Conservation (phyloP, 2,113 vertebrate species). For the Alligator sinensis region DNA sequence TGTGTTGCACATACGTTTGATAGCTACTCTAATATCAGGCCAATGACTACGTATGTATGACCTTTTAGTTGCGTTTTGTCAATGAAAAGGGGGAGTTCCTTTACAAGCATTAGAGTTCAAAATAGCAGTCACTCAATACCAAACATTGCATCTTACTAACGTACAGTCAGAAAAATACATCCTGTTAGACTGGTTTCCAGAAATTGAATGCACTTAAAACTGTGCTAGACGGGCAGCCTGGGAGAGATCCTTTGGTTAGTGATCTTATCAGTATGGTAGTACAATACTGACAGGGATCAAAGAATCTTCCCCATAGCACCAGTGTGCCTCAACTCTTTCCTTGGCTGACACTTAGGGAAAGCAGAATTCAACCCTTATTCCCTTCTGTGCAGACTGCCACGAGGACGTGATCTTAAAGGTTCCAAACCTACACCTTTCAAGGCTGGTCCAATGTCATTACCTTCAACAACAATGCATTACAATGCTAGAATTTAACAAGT, state of each 20-base stretch:
- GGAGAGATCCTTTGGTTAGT: not conserved
- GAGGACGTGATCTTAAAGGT: constrained; percentile 40
- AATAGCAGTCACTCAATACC: not conserved
- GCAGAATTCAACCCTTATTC: not conserved
- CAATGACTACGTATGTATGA: too few relatives aligned
- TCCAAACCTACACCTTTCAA: not conserved
- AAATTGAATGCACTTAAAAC: not conserved
- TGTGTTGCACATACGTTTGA: not conserved
- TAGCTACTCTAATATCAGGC: not conserved
- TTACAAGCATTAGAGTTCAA: not conserved
- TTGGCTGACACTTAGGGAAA: not conserved
- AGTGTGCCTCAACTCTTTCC: fast-evolving
- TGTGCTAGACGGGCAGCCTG: not conserved
- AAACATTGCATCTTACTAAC: not conserved
- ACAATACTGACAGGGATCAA: not conserved
- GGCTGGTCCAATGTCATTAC: not conserved
- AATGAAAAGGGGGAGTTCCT: not conserved
- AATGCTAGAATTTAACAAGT: not conserved
- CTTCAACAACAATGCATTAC: constrained; percentile 4
- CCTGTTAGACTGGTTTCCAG: not conserved
- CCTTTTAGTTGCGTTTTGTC: not conserved
- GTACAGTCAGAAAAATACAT: not conserved
- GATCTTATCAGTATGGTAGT: not conserved
- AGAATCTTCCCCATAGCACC: not conserved
- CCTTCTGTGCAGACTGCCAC: not conserved